Conservation (phyloP, 2,797 vertebrate species). For the Sibirionetta formosa region DNA sequence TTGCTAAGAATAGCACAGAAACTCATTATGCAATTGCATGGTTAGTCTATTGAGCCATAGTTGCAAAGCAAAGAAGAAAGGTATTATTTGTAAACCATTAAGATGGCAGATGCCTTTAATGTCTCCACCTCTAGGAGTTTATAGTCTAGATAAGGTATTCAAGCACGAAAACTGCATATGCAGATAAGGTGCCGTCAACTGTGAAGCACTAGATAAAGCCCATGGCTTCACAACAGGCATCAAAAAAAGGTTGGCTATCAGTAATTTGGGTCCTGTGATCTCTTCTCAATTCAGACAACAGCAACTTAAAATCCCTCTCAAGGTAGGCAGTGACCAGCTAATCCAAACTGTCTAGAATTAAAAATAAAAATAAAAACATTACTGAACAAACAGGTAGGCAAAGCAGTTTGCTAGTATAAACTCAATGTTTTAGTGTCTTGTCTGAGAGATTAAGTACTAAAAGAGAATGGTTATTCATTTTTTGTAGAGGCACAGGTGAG, state of each 20-base stretch:
- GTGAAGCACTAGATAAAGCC: background rate
- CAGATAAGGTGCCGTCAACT: background rate
- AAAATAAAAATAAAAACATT: background rate
- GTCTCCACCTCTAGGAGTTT: background rate
- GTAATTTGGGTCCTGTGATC: background rate
- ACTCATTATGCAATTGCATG: background rate
- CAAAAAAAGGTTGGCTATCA: background rate
- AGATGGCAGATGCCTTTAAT: background rate
- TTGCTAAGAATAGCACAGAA: background rate
- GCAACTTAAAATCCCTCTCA: fast-evolving
- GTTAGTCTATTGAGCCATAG: background rate
- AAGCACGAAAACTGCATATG: background rate
- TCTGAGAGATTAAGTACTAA: background rate
- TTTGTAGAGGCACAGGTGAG: fast-evolving
- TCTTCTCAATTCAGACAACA: background rate
- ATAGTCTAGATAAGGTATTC: background rate
- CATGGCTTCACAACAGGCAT: background rate
- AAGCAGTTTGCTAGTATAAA: background rate
- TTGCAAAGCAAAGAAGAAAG: background rate
- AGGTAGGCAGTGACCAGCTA: background rate
- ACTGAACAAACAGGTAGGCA: background rate
- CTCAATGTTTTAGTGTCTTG: background rate
- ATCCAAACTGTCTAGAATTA: background rate
- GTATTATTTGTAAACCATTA: background rate
- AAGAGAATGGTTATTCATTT: background rate